Base-by-base conservation (phyloP, 2,113 vertebrate genomes). In the Neopipo cinnamomea region DNA sequence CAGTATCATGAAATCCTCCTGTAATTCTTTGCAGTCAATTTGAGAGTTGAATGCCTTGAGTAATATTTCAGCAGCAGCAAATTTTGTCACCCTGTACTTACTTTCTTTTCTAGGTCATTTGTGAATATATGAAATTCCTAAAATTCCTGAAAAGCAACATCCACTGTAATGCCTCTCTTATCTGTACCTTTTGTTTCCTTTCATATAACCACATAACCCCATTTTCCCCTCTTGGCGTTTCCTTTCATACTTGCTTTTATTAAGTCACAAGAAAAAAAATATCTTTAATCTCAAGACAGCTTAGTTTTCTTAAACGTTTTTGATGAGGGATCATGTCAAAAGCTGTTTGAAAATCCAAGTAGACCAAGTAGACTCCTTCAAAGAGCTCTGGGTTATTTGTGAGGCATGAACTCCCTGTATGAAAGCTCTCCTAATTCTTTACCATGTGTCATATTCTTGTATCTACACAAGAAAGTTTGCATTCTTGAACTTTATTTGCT, bases 71-170 rank as follows among this genome's bases (percentile, higher is more conserved):
- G 1, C 59, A 86, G 59, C 85, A 74, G 31, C 21, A 74, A 86
- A 71, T 74, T 90, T 93, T 95, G 18, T 86, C 59, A 71, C 30
- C 16, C 55, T 70, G 17, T 85, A 47, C 80, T 82, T 81, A 58
- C 37, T 70, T 87, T 78, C 56, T 80, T 93, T 97, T 96, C 91
- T 91, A 88, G 76, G 91, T 91, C 79, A 89, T 66, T 93, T 89
- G 84, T 91, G 47, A 95, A 91, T 92, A 91, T 31, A 74, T 59
- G 81, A 55, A 84, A 81, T 35, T 88, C 21, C 20, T 68, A 71
- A 62, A 35, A 59, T 63, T 91, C 61, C 72, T 77, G 67, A 96
- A 77, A 68, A 67, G 27, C 30, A 93, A 27, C 46, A 50, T 37
- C 41, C 23, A 55, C 46, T 70, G 25, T 47, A 93, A 88, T 55